Base-by-base conservation (phyloP, 2,888 invertebrate species). In the Notocelia uddmanniana region DNA sequence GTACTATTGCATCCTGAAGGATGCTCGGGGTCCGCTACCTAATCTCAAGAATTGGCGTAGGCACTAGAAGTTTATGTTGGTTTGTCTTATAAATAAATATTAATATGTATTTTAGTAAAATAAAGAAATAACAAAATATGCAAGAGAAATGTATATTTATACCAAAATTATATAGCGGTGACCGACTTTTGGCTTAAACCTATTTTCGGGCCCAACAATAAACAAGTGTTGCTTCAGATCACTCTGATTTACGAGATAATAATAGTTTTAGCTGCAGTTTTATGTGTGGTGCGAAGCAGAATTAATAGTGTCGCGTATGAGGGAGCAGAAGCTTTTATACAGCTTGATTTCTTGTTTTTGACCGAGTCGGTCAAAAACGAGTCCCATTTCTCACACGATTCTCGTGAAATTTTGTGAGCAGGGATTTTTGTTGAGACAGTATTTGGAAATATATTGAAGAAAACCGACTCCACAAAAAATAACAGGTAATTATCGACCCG, bases 211-310 rank as follows among this genome's bases (percentile, higher is more conserved):
- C n/a, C 57, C 23, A 18, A 68, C 57, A 62, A 62, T 68, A 72
- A 72, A 72, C 72, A 57, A 48, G 50, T 55, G 67, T 68, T 72
- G 60, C 67, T 31, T 68, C 48, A 68, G 62, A 62, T 68, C 71
- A 48, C 67, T 67, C 59, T 68, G 48, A 68, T 67, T 57, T 68
- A 72, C 21, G 21, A 45, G 60, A 55, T 48, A 68, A 50, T 62
- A 68, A 68, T 62, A 34, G 68, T 68, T 68, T 72, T 57, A 72
- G 50, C 68, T 62, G 50, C 68, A 62, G 18, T 72, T 72, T 72
- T 68, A 62, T 67, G 67, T 31, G 48, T 41, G 58, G 50, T 41
- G 71, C 11, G 54, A 59, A 59, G 54, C 48, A 37, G 31, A 66
- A 59, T 60, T 60, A 67, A 59, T 66, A 60, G 54, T 60, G 66